Evolutionary conservation across 1,140 invertebrate species (phyloP), one percentile per base, ranked within the genome.

Genomic region (Dinothrombium tinctorium): DNA sequence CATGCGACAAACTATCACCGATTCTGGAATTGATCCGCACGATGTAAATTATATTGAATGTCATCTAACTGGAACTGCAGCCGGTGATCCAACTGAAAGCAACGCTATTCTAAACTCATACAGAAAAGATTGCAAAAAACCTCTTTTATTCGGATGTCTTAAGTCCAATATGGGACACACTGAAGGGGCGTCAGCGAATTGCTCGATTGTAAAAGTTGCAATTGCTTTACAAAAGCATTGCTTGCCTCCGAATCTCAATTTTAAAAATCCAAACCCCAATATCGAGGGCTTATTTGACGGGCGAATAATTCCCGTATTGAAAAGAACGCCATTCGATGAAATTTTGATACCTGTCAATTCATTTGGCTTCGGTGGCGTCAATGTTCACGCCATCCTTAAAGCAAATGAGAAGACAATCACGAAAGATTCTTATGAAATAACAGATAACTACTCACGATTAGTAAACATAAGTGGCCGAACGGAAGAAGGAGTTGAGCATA

Each of bases 161-260:
- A 98, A 98, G 56, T 89, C 83, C 1, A 98, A 95, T 59, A 90
- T 95, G 82, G 90, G 90, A 0, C 90, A 98, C 53, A 73, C 86
- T 3, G 89, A 96, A 58, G 76, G 84, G 3, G 82, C 83, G 0
- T 92, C 86, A 15, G 49, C 81, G 24, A 54, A 90, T 0, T 83
- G 81, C 54, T 53, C 59, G 12, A 31, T 66, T 11, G 53, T 58
- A 26, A 67, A 67, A 44, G 52, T 60, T 4, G 40, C 66, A 19
- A 50, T 68, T 28, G 49, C 61, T 11, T 65, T 68, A 51, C 60
- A 67, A 48, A 53, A 56, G 7, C 50, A 51, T 22, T 40, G 51
- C 2, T 60, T 69, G 43, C 65, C 67, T 28, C 54, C 63, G 6
- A 69, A 70, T 49, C 51, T 69, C 17, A 64, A 69, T 47, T 69